These are phyloP conservation scores for Seriola aureovittata DNA, from an alignment of 2,113 vertebrate species.

Conservation along the genomic window DNA sequence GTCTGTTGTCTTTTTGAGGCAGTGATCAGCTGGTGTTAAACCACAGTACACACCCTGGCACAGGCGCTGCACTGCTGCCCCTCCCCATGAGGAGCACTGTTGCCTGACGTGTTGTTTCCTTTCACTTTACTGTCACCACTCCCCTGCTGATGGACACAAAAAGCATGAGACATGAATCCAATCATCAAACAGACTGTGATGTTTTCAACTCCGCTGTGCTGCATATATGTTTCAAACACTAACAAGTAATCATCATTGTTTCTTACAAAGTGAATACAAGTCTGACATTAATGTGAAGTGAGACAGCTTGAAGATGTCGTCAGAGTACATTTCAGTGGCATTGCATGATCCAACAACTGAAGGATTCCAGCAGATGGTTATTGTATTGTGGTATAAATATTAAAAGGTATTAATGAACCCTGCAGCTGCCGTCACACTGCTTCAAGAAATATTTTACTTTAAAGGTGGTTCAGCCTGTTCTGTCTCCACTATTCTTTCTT, in stretches of 20 bases:
- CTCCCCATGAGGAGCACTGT: constrained; percentile 78
- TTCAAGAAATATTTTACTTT: constrained; percentile 22
- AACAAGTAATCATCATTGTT: constrained; percentile 17
- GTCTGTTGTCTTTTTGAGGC: neutral
- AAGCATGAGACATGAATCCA: constrained; percentile 28
- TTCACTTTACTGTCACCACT: constrained; percentile 83
- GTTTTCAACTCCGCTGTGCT: constrained; percentile 3
- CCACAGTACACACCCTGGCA: constrained; percentile 77
- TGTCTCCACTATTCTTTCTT: neutral
- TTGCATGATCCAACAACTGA: constrained; percentile 24
- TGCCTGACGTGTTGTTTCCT: constrained; percentile 75
- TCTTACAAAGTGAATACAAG: constrained; percentile 30
- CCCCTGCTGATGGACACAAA: constrained; percentile 65
- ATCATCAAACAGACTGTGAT: constrained; percentile 26
- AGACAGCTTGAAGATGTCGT: constrained; percentile 8
- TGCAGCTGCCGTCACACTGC: constrained; percentile 27
- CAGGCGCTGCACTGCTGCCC: constrained; percentile 84
- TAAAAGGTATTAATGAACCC: constrained; percentile 37
- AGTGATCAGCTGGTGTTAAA: neutral
- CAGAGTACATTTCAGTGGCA: constrained; percentile 15
- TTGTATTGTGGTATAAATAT: constrained; percentile 37
- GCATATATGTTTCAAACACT: constrained; percentile 30
- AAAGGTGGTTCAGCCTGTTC: constrained; percentile 35
- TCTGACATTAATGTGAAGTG: constrained; percentile 19
- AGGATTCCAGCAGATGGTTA: constrained; percentile 37